Base-by-base conservation (phyloP, 2,113 vertebrate genomes). In the Tenebrosternarchus preto region DNA sequence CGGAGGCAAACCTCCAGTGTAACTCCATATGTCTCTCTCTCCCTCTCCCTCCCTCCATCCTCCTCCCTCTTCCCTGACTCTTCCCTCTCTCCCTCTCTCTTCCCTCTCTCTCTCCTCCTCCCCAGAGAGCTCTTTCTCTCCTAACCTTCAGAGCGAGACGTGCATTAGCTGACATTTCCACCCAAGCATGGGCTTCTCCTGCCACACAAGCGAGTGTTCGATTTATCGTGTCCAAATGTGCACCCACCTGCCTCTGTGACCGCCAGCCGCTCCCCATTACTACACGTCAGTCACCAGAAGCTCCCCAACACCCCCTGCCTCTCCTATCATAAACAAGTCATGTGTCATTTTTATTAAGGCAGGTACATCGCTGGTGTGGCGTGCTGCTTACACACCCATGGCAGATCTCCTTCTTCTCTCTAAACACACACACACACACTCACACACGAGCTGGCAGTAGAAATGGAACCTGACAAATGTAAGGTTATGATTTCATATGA, bases 231-330 rank as follows among this genome's bases (percentile, higher is more conserved):
- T 61, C 82, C 83, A 80, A 88, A 82, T 82, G 76, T 68, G 73
- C 66, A 78, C 85, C 91, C 29, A 88, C 88, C 88, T 90, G 87
- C 87, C 83, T 70, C 66, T 83, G 80, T 74, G n/a, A 68, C 70
- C 50, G 60, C 66, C 78, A 64, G 76, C 80, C 36, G 63, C 64
- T 59, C 69, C 78, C 84, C 80, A 84, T 83, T 82, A 81, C 64
- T 33, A 46, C 85, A 75, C 77, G 36, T 56, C 72, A 76, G 79
- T 82, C 77, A 70, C 76, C 39, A 20, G 27, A 16, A 39, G 56
- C 64, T 20, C 20, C 72, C 61, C 61, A 36, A 36, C 80, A 60
- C 74, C 59, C 63, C 43, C 63, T 6, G 53, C 57, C 33, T 76
- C 79, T 76, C 79, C 77, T 63, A 82, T 82, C 80, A 77, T 82